Base-by-base conservation (phyloP, 2,888 invertebrate genomes). In the Dicycla oo region DNA sequence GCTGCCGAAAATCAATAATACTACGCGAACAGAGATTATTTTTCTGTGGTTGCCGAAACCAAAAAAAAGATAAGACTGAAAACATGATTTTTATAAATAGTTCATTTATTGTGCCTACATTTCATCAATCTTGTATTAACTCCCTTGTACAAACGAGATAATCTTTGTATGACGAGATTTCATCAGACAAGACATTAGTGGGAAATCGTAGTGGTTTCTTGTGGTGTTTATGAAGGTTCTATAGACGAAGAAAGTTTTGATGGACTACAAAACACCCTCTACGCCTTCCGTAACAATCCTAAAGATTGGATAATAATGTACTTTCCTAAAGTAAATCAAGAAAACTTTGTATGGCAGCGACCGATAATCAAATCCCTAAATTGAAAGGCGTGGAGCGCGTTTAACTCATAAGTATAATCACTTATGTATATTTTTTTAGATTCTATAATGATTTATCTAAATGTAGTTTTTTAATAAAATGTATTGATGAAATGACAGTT, bases 41-140 rank as follows among this genome's bases (percentile, higher is more conserved):
- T n/a, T n/a, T n/a, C n/a, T 30, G 0, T 45, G 30, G 1, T 23
- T 65, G 15, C 58, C 8, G 10, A 64, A 65, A 23, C 38, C 51
- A 38, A 34, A 65, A 65, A n/a, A 69, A 65, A 70, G 0, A 34
- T 40, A 68, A n/a, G 49, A 71, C 70, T 71, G 57, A 69, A 34
- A n/a, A 26, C 13, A 26, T n/a, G 7, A 13, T 5, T 30, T 67
- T 47, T 26, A 10, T 20, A 43, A 5, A 20, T 15, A 20, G 2
- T 43, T 69, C 20, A 40, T 2, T 69, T 53, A 23, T 43, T 43
- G n/a, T n/a, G 1, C 43, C 6, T 64, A 20, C 3, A 45, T 69
- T 66, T 68, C 6, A 51, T 43, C 30, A 18, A 18, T 18, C 26
- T n/a, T n/a, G n/a, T n/a, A n/a, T n/a, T n/a, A n/a, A n/a, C n/a